Evolutionary conservation across 2,888 invertebrate genomes (phyloP).

Genomic region (Tribolium freemani): DNA sequence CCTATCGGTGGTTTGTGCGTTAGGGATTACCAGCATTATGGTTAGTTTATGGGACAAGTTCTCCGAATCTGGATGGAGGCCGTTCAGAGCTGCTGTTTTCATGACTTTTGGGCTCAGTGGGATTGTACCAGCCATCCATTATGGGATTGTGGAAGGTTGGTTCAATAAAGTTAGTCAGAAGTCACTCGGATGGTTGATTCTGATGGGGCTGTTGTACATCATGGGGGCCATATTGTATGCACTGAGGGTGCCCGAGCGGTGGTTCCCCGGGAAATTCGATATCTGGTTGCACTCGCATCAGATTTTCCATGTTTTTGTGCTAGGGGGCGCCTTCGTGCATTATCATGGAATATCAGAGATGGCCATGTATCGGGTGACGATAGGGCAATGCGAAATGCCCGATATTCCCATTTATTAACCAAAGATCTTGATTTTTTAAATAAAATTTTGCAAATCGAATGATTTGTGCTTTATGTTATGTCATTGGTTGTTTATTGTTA

Average conservation of each 20-base stretch:
- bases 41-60: conserved; percentile 96
- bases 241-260: conserved; percentile 96
- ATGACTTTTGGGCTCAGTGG: conserved; percentile 97
- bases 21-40: conserved; percentile 94
- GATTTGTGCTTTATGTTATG: conserved; percentile 36
- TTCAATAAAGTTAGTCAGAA: conserved; percentile 89
- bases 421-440: conserved; percentile 25
- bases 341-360: conserved; percentile 98
- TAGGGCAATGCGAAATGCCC: conserved; percentile 81
- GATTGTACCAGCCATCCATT: conserved; percentile 97
- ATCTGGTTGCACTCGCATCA: conserved; percentile 99
- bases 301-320: conserved; percentile 97
- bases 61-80: conserved; percentile 91
- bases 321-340: conserved; percentile 98
- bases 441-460: conserved; percentile 26
- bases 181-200: conserved; percentile 89
- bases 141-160: conserved; percentile 95
- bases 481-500: conserved; percentile 34
- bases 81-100: conserved; percentile 94
- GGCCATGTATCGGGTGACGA: conserved; percentile 92
- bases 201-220: conserved; percentile 85
- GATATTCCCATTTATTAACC: conserved; percentile 63
- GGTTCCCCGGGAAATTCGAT: conserved; percentile 97
- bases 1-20: conserved; percentile 85
- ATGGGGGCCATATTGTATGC: conserved; percentile 97